These are phyloP conservation scores for Corvus moneduloides DNA, from an alignment of 2,113 vertebrate species.

Conservation along the genomic window DNA sequence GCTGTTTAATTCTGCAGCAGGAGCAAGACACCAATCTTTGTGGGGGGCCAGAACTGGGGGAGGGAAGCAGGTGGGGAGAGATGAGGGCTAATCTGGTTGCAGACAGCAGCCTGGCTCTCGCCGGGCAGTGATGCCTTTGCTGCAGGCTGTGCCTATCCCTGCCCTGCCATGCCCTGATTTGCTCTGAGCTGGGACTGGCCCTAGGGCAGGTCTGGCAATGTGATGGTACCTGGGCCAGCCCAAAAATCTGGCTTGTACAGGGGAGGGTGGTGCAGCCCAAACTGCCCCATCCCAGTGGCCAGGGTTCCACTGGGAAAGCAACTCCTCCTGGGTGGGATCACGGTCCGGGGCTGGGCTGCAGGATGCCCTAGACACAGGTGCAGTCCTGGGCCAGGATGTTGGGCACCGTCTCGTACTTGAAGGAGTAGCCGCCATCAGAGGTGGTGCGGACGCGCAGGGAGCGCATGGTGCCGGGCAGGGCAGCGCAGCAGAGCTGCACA, in stretches of 20 bases:
- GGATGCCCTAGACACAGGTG: conserved; percentile 77
- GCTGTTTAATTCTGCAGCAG: background rate
- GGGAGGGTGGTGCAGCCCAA: background rate
- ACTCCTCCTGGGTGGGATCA: background rate
- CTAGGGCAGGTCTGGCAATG: background rate
- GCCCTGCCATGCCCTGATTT: fast-evolving
- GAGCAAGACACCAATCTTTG: background rate
- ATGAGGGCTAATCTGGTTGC: background rate
- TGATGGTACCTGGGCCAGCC: background rate
- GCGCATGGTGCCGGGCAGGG: conserved; percentile 85
- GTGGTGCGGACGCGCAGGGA: conserved; percentile 87
- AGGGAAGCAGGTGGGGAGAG: background rate
- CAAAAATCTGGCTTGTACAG: background rate
- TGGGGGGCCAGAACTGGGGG: fast-evolving
- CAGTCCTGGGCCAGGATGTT: conserved; percentile 91
- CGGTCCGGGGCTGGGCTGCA: fast-evolving
- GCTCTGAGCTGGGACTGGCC: background rate
- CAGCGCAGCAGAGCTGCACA: conserved; percentile 85
- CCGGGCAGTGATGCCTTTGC: background rate
- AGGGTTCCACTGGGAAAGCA: background rate
- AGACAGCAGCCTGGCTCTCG: background rate
- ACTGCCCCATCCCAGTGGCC: background rate
- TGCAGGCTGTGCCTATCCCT: background rate
- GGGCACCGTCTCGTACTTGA: conserved; percentile 88
- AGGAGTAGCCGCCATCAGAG: conserved; percentile 88